A percentile compares a stretch with the other conserved stretches of the same genome.
Conservation (phyloP, 2,113 vertebrate genomes). For the Stercorarius parasiticus region DNA sequence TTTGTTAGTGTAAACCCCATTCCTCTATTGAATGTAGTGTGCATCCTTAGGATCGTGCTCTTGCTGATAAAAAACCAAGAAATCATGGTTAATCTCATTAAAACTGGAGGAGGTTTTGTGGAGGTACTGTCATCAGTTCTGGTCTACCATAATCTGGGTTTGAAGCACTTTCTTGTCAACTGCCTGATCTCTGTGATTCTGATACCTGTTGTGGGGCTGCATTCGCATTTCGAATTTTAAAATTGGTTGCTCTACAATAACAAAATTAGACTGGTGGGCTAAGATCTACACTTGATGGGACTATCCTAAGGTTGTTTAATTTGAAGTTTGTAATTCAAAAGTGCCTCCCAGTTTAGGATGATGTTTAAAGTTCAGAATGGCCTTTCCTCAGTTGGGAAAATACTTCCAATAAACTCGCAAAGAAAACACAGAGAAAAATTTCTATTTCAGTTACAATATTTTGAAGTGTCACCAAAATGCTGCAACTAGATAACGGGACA, state of each 20-base stretch:
- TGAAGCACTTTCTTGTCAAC: background rate
- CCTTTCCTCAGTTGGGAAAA: background rate
- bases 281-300: background rate
- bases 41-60: background rate
- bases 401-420: background rate
- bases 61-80: background rate
- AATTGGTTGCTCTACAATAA: background rate
- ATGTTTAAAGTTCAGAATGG: background rate
- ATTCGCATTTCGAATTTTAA: background rate
- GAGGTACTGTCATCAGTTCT: background rate
- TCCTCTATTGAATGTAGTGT: background rate
- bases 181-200: background rate
- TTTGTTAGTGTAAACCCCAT: background rate
- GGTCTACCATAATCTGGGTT: background rate
- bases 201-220: background rate
- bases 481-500: background rate
- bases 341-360: background rate
- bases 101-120: background rate
- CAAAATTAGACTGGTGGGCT: background rate
- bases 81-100: background rate
- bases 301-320: background rate
- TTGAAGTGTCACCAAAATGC: background rate
- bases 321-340: background rate
- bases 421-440: background rate
- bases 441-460: background rate